Evolutionary conservation across 2,797 vertebrate genomes (phyloP).

Genomic region (Holocentrus rufus): DNA sequence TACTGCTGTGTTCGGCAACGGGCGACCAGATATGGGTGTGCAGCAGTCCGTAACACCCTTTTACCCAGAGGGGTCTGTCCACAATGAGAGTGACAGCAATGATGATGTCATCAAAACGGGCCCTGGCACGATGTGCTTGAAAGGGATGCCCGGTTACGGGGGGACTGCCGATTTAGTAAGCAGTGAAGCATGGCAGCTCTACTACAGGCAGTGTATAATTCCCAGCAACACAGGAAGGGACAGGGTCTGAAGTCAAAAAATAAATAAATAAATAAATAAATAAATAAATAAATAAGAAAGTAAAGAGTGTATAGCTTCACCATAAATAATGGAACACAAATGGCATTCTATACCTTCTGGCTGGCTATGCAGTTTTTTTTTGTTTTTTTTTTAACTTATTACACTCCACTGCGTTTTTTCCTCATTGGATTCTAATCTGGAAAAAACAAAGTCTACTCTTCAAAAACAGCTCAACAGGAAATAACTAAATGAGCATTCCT

Average conservation of each 20-base stretch:
- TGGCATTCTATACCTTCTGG: conserved; percentile 69
- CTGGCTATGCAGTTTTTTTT: conserved; percentile 59
- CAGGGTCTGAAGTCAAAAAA: conserved; percentile 47
- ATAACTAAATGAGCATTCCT: conserved; percentile 67
- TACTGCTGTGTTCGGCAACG: conserved; percentile 52
- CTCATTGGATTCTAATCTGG: conserved; percentile 72
- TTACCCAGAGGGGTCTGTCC: conserved; percentile 69
- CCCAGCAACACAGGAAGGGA: conserved; percentile 43
- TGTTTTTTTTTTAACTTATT: conserved; percentile 62
- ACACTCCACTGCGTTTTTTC: conserved; percentile 66
- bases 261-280: conserved; percentile 17
- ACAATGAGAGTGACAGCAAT: conserved; percentile 75
- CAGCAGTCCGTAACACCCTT: conserved; percentile 74
- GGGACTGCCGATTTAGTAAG: conserved; percentile 74
- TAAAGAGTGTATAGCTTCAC: conserved; percentile 52
- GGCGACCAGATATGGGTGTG: conserved; percentile 72
- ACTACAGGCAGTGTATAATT: conserved; percentile 71
- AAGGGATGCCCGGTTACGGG: conserved; percentile 59
- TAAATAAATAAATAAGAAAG: conserved; percentile 27
- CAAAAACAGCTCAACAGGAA: conserved; percentile 74
- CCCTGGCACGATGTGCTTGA: conserved; percentile 65
- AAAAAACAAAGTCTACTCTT: conserved; percentile 62
- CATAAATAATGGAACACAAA: conserved; percentile 77
- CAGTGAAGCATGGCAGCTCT: conserved; percentile 66
- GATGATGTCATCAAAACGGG: conserved; percentile 83